Conservation (phyloP, 1,140 invertebrate species). For the Achatina immaculata region DNA sequence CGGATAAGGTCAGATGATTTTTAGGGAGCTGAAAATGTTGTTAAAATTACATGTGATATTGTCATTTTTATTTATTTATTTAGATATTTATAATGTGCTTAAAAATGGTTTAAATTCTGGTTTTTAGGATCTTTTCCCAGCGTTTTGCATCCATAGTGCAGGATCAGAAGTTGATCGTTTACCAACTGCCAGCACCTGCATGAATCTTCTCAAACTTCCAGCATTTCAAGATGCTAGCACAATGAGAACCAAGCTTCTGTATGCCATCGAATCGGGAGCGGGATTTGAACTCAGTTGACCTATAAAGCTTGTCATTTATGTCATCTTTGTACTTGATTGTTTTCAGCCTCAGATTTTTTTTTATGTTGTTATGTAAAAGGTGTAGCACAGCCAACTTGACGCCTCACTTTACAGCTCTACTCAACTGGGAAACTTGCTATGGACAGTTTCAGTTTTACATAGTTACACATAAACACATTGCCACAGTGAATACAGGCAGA, state of each 20-base stretch:
- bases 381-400: background rate
- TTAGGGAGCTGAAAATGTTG: background rate
- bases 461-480: background rate
- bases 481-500: background rate
- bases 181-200: slow-evolving; percentile 96
- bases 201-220: slow-evolving; percentile 96
- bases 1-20: background rate
- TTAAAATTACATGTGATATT: background rate
- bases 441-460: background rate
- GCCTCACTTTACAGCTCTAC: background rate
- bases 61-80: background rate
- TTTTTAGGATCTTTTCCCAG: slow-evolving; percentile 87
- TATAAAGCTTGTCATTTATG: background rate
- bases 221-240: slow-evolving; percentile 85
- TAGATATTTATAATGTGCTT: background rate
- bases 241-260: slow-evolving; percentile 87
- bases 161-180: slow-evolving; percentile 85
- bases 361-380: background rate
- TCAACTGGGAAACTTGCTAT: background rate
- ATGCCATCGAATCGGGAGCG: slow-evolving; percentile 93
- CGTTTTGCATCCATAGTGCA: slow-evolving; percentile 93
- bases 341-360: background rate
- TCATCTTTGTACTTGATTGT: background rate
- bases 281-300: slow-evolving; percentile 89
- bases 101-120: too few species aligned